Base-by-base conservation (phyloP, 1,140 invertebrate species). In the Sweltsa coloradensis region DNA sequence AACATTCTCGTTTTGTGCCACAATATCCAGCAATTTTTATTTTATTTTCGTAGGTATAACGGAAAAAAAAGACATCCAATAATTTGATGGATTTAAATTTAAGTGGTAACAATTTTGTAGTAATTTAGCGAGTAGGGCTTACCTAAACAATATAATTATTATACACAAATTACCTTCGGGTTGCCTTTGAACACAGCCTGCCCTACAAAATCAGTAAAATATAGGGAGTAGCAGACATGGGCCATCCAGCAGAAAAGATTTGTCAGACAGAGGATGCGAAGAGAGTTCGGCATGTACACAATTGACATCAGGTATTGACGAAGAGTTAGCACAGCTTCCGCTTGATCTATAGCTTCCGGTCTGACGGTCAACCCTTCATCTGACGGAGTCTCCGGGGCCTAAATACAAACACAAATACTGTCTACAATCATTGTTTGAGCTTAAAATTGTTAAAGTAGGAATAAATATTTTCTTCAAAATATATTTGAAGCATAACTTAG, bases 161-260 rank as follows among this genome's bases (percentile, higher is more conserved):
- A n/a, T n/a, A n/a, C n/a, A n/a, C n/a, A n/a, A n/a, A 66, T 70
- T 61, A 84, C 83, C 60, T 76, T 80, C 19, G 91, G 92, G 72
- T 93, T 77, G 0, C 91, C 91, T n/a, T 76, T 74, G 61, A 86
- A 97, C n/a, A 97, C 89, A 23, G 88, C 81, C 67, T 97, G 90
- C 0, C 91, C 94, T 5, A 97, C 92, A 62, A 95, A 97, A 66
- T 97, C 92, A 0, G 94, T 97, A 61, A 97, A 97, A 64, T 96
- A 97, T 0, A 97, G 68, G 0, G 92, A 96, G 60, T 97, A 97
- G 62, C 90, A 95, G 2, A 97, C 89, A 46, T 97, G 85, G 0
- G 91, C 89, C 89, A 94, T 96, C 94, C 93, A 97, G 59, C 89
- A 95, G 63, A 96, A 96, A 0, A 96, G 71, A 69, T 97, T 97